These are phyloP conservation scores for Xenentodon cancila DNA, from an alignment of 2,797 vertebrate genomes.

Conservation along the genomic window DNA sequence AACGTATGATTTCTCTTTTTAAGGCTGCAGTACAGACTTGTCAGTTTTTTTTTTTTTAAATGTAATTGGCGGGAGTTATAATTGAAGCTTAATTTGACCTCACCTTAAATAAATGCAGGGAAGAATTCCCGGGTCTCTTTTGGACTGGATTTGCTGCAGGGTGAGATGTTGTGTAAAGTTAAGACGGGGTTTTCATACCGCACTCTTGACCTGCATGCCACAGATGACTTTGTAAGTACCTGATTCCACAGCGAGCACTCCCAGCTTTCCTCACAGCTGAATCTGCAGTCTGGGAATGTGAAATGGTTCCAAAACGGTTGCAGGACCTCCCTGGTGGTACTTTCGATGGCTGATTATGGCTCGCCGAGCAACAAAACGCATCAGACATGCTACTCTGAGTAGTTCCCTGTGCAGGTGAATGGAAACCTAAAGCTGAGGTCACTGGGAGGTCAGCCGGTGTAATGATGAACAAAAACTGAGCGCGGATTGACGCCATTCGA, in stretches of 20 bases:
- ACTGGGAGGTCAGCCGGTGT: conserved; percentile 44
- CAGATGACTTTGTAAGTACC: conserved; percentile 61
- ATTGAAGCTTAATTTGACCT: conserved; percentile 62
- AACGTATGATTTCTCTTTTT: conserved; percentile 28
- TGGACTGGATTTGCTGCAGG: conserved; percentile 29
- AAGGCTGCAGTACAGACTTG: conserved; percentile 38
- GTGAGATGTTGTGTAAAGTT: conserved; percentile 20
- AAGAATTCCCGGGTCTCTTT: conserved; percentile 46
- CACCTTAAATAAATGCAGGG: conserved; percentile 31
- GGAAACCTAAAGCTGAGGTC: conserved; percentile 59
- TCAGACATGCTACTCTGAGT: conserved; percentile 34
- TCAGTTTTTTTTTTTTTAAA: conserved; percentile 30
- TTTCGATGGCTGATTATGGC: conserved; percentile 46
- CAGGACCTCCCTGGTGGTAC: conserved; percentile 44
- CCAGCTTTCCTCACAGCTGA: conserved; percentile 16
- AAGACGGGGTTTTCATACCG: conserved; percentile 27
- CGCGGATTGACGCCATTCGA: conserved; percentile 34
- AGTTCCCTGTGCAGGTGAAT: conserved; percentile 46
- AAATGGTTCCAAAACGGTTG: conserved; percentile 47
- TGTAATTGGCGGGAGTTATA: conserved; percentile 71
- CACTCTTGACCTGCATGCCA: conserved; percentile 50
- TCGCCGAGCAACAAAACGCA: conserved; percentile 38
- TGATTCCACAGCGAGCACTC: conserved; percentile 21
- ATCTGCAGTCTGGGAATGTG: conserved; percentile 25
- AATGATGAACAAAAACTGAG: conserved; percentile 40